A percentile compares a stretch with the other conserved stretches of the same genome.
Conservation (phyloP, 2,888 invertebrate species). For the Polymixis lichenea region DNA sequence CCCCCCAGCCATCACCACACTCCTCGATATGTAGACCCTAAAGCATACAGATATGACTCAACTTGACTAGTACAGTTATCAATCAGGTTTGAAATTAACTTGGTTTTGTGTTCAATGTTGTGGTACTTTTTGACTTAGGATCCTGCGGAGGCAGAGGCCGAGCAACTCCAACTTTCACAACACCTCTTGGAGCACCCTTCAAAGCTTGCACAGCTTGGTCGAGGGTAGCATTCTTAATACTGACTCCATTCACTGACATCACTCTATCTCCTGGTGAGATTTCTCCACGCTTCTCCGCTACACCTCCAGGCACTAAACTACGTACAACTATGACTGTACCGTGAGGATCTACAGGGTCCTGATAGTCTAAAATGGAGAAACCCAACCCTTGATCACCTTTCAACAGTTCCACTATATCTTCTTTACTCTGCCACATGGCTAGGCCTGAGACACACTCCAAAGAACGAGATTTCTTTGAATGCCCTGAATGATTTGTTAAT, state of each 20-base stretch:
- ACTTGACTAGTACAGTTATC: constrained; percentile 84
- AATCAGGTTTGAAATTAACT: constrained; percentile 83
- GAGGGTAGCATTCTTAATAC: constrained; percentile 97
- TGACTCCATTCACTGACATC: constrained; percentile 97
- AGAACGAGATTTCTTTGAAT: constrained; percentile 96
- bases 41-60: constrained; percentile 84
- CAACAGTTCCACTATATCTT: constrained; percentile 96
- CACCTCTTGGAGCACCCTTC: constrained; percentile 97
- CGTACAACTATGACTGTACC: constrained; percentile 99
- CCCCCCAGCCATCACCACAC: constrained; percentile 63
- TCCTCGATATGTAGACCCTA: constrained; percentile 77
- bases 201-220: constrained; percentile 99
- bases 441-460: constrained; percentile 98
- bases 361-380: constrained; percentile 99
- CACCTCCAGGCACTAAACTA: constrained; percentile 99
- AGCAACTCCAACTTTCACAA: constrained; percentile 97
- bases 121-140: constrained; percentile 84
- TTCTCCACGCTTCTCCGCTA: constrained; percentile 98
- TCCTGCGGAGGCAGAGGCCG: constrained; percentile 92
- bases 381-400: constrained; percentile 99
- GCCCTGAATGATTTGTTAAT: constrained; percentile 92
- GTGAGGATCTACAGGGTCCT: constrained; percentile 98
- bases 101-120: constrained; percentile 81
- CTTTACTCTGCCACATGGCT: constrained; percentile 99
- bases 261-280: constrained; percentile 98